Percentiles rank a stretch among this genome's conserved stretches.
phyloP scores from a whole-genome alignment of 1,140 invertebrate genomes.

The Zaprionus vittiger region DNA sequence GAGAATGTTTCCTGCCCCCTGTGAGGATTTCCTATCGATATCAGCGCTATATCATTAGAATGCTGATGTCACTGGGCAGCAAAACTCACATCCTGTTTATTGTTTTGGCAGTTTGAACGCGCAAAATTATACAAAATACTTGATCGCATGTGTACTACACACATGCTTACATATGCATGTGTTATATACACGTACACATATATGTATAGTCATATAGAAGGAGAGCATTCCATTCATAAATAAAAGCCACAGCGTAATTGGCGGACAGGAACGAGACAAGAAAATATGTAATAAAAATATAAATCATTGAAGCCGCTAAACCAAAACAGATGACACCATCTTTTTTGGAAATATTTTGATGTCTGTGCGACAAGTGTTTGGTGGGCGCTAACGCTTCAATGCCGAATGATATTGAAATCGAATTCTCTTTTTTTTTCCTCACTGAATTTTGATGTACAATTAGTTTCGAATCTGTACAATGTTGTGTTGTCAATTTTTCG shows the following conservation, averaged over 20 bases:
- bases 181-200: conserved; percentile 4
- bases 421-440: conserved; percentile 40
- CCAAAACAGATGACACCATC: conserved; percentile 50
- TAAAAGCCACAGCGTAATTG: conserved; percentile 43
- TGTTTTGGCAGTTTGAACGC: conserved; percentile 43
- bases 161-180: conserved; percentile 17
- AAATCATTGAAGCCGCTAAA: conserved; percentile 45
- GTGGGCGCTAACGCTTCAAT: conserved; percentile 55
- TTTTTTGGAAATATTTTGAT: conserved; percentile 73
- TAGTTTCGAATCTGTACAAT: conserved; percentile 16
- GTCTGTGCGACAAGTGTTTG: conserved; percentile 69
- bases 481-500: conserved; percentile 31
- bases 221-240: conserved; percentile 73
- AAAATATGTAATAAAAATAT: conserved; percentile 58
- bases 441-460: conserved; percentile 24
- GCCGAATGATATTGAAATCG: conserved; percentile 48
- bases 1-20: conserved; percentile 10
- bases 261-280: conserved; percentile 47
- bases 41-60: conserved; percentile 40
- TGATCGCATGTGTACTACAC: conserved; percentile 7
- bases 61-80: conserved; percentile 50
- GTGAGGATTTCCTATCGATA: conserved; percentile 11
- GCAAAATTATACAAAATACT: conserved; percentile 27
- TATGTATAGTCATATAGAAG: conserved; percentile 19
- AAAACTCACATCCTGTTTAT: conserved; percentile 71